These are phyloP conservation scores for Danio albolineatus DNA, from an alignment of 2,797 vertebrate genomes.

Conservation along the genomic window DNA sequence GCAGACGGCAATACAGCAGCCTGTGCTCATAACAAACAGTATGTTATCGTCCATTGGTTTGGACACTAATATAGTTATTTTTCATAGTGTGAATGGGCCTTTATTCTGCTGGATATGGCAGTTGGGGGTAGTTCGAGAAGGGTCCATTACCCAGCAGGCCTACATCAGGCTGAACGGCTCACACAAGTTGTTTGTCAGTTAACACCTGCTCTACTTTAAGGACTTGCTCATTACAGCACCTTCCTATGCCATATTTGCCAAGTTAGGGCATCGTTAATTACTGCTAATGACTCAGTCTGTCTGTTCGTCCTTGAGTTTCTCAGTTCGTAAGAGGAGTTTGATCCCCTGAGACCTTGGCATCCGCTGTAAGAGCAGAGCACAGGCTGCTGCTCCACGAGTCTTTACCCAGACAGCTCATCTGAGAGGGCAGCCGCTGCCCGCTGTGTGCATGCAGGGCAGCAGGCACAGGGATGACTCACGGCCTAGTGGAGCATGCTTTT, in stretches of 20 bases:
- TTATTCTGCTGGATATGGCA: not conserved
- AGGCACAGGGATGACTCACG: slow-evolving; percentile 45
- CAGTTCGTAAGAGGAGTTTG: slow-evolving; percentile 6
- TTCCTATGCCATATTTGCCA: slow-evolving; percentile 25
- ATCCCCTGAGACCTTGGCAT: slow-evolving; percentile 29
- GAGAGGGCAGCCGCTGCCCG: slow-evolving; percentile 27
- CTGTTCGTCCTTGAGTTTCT: slow-evolving; percentile 41
- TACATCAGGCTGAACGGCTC: slow-evolving; percentile 1
- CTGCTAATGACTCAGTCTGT: slow-evolving; percentile 37
- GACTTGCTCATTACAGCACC: slow-evolving; percentile 13
- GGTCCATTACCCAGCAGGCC: slow-evolving; percentile 8
- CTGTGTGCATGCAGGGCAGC: slow-evolving; percentile 23
- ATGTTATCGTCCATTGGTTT: not conserved
- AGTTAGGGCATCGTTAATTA: slow-evolving; percentile 45
- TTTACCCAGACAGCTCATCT: slow-evolving; percentile 22
- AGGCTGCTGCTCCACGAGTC: not conserved
- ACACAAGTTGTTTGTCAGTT: slow-evolving; percentile 16
- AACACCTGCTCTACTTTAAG: slow-evolving; percentile 27
- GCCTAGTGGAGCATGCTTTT: slow-evolving; percentile 63
- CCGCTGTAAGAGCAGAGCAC: not conserved
- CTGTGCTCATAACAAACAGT: not conserved
- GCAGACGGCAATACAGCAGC: not conserved
- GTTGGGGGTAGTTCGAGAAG: not conserved
- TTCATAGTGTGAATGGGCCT: not conserved
- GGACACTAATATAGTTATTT: not conserved